Evolutionary conservation across 2,113 vertebrate species (phyloP).

Genomic region (Eulacestoma nigropectus): DNA sequence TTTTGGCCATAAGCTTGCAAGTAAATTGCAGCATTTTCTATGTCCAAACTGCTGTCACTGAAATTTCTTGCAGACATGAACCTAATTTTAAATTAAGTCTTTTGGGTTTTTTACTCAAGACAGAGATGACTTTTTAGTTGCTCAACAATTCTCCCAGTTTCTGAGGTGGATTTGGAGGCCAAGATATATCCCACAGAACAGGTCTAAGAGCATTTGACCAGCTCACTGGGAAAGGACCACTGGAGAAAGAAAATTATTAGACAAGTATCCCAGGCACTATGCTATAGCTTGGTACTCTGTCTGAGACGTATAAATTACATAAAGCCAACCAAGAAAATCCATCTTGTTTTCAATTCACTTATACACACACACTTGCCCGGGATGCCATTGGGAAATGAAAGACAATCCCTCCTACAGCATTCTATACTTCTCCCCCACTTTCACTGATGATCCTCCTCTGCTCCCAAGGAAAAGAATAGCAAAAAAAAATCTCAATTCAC

Average conservation of each 20-base stretch:
- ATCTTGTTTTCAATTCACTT: not conserved
- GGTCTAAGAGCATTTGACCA: not conserved
- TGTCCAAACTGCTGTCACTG: not conserved
- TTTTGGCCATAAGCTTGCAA: not conserved
- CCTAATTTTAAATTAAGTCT: constrained; percentile 1
- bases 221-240: not conserved
- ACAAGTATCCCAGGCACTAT: not conserved
- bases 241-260: not conserved
- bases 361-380: not conserved
- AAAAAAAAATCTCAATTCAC: not conserved
- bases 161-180: not conserved
- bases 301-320: not conserved
- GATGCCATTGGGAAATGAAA: not conserved
- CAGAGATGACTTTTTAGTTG: not conserved
- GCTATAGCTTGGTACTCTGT: not conserved
- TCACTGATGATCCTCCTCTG: not conserved
- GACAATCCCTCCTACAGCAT: not conserved
- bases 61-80: not conserved
- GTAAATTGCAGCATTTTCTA: not conserved
- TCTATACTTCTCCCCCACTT: not conserved
- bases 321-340: not conserved
- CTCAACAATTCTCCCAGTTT: not conserved
- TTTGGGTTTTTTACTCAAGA: not conserved
- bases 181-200: not conserved
- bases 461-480: not conserved